Percentiles rank a stretch among this genome's conserved stretches.
These are phyloP conservation scores for Tetranychus piercei DNA, from an alignment of 2,888 invertebrate genomes.

Conservation along the genomic window DNA sequence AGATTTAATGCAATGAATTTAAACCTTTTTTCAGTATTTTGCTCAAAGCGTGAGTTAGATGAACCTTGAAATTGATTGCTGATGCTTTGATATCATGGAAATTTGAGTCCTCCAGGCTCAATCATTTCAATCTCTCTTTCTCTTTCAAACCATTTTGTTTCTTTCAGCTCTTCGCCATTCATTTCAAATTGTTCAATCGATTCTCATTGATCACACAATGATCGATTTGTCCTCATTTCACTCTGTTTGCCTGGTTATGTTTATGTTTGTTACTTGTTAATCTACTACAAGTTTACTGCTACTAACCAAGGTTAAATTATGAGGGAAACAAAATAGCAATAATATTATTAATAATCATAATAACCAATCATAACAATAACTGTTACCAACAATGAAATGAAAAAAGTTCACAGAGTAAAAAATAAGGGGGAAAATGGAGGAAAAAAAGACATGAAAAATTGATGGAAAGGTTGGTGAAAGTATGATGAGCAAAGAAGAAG, in stretches of 20 bases:
- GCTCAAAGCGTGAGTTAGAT: neutral
- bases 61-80: constrained; percentile 1
- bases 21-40: neutral
- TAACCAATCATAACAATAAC: no score
- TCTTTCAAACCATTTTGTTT: no score
- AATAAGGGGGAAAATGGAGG: no score
- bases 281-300: neutral
- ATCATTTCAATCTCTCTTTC: neutral
- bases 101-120: neutral
- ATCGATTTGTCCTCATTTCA: neutral
- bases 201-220: neutral
- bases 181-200: neutral
- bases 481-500: no score
- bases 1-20: neutral
- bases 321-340: no score
- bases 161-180: neutral
- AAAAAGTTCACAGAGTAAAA: no score
- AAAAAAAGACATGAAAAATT: no score
- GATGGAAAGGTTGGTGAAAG: no score
- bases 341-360: no score
- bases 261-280: neutral
- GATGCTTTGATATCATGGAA: neutral
- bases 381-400: no score
- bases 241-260: neutral
- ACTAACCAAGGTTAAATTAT: no score